Percentiles rank a stretch among this genome's conserved stretches.
phyloP scores from a whole-genome alignment of 2,888 invertebrate genomes.

The Mechanitis messenoides region DNA sequence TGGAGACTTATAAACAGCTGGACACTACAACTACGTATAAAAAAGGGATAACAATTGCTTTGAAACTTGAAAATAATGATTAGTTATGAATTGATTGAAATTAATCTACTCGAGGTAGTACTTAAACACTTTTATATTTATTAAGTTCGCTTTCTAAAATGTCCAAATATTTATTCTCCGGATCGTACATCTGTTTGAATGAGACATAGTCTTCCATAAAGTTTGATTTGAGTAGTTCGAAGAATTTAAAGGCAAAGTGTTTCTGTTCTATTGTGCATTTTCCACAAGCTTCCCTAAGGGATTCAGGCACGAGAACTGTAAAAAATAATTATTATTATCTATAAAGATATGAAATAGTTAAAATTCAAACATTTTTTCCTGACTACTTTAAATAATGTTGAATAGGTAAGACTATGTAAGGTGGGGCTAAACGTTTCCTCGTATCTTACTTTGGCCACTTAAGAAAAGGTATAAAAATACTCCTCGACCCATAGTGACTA shows the following conservation, averaged over 20 bases:
- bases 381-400: no score
- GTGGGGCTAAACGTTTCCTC: no score
- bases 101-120: background rate
- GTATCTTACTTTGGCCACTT: no score
- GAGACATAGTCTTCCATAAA: constrained; percentile 63
- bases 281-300: constrained; percentile 20
- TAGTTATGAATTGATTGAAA: no score
- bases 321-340: constrained; percentile 19
- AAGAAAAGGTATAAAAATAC: no score
- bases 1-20: no score
- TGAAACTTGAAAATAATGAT: no score
- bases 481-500: no score
- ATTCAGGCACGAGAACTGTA: constrained; percentile 20
- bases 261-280: constrained; percentile 26
- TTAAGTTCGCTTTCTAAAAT: constrained; percentile 58
- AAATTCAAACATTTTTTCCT: no score
- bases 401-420: no score
- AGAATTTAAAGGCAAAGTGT: constrained; percentile 18
- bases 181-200: constrained; percentile 75
- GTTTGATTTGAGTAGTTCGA: constrained; percentile 63
- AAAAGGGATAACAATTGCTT: no score
- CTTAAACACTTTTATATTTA: constrained; percentile 10
- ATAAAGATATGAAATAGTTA: background rate
- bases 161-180: constrained; percentile 71
- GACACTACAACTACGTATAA: no score